A percentile compares a stretch with the other conserved stretches of the same genome.
phyloP scores from a whole-genome alignment of 2,888 invertebrate species.

The Sympetrum striolatum region DNA sequence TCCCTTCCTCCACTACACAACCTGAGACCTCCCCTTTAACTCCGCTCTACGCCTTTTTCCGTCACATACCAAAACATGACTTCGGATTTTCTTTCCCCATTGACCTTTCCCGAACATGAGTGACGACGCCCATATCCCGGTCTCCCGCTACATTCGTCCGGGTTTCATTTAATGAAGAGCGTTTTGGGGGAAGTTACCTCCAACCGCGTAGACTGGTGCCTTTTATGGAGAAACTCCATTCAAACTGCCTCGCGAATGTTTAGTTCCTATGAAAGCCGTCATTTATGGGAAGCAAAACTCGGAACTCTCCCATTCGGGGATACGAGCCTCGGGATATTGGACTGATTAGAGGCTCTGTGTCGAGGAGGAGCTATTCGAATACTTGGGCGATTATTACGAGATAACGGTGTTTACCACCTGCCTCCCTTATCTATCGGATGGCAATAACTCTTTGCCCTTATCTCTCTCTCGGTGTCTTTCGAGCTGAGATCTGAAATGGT shows the following conservation, averaged over 20 bases:
- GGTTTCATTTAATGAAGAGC: neutral
- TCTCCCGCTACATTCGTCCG: neutral
- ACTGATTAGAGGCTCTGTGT: too few relatives aligned
- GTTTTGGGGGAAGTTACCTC: neutral
- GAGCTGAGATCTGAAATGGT: neutral
- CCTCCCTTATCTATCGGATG: neutral
- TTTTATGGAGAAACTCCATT: neutral
- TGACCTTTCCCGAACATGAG: neutral
- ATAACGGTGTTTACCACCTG: neutral
- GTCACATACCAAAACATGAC: too few relatives aligned
- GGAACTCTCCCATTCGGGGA: too few relatives aligned
- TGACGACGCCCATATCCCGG: neutral
- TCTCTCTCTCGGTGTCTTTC: neutral
- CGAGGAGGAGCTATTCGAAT: neutral
- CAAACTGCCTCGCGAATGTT: neutral
- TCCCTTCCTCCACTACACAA: too few relatives aligned
- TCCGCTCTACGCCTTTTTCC: too few relatives aligned
- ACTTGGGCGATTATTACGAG: neutral
- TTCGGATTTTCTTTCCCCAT: too few relatives aligned
- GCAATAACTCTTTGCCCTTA: neutral
- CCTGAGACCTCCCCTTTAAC: too few relatives aligned
- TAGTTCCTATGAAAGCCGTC: too few relatives aligned
- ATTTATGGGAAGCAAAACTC: too few relatives aligned
- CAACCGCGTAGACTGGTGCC: neutral
- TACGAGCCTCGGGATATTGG: too few relatives aligned